These are phyloP conservation scores for Intellagama lesueurii DNA, from an alignment of 2,797 vertebrate genomes.

Conservation along the genomic window DNA sequence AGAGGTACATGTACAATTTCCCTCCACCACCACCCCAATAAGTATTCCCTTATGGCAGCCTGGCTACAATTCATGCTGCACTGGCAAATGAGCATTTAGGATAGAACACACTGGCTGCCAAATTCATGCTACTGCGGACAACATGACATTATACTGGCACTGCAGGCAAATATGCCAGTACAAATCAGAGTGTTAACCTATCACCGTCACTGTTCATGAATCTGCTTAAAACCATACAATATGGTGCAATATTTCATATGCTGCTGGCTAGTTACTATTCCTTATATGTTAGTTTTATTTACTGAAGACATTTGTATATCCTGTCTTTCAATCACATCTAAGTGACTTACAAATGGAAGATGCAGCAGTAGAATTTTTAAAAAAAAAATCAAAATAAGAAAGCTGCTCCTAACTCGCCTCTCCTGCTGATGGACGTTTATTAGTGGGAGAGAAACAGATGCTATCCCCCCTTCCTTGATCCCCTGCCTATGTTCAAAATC, in stretches of 20 bases:
- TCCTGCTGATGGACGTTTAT: neutral
- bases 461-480: too few species aligned
- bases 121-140: conserved; percentile 18
- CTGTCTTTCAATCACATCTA: neutral
- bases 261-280: neutral
- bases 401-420: neutral
- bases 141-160: conserved; percentile 37
- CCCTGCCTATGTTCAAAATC: neutral
- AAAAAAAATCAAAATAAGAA: neutral
- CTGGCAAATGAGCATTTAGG: conserved; percentile 32
- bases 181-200: conserved; percentile 36
- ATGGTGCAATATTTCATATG: conserved; percentile 10
- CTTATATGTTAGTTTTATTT: neutral
- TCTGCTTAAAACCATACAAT: conserved; percentile 14
- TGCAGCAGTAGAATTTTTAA: neutral
- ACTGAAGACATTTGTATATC: neutral
- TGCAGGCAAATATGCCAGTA: conserved; percentile 33
- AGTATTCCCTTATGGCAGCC: conserved; percentile 26
- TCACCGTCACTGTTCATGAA: conserved; percentile 42
- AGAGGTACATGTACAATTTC: neutral
- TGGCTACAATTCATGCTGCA: conserved; percentile 29
- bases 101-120: conserved; percentile 26
- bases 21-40: neutral
- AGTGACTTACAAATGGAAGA: neutral
- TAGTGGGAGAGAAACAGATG: too few species aligned